Evolutionary conservation across 2,797 vertebrate genomes (phyloP).

Genomic region (Chaenodraco wilsoni): DNA sequence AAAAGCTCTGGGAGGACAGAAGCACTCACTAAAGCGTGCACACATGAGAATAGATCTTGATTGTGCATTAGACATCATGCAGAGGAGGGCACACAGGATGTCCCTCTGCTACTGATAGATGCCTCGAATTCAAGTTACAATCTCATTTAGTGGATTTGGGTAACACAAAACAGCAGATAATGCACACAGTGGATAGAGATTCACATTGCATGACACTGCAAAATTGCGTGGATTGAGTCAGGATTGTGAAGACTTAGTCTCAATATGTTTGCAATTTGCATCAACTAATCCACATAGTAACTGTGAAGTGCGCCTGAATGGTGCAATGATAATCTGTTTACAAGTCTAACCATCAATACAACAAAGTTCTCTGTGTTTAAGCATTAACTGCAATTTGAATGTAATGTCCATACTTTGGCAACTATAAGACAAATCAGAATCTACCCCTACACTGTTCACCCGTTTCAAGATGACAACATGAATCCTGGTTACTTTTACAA

Average conservation of each 20-base stretch:
- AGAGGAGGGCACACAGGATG: background rate
- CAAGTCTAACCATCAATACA: slow-evolving; percentile 10
- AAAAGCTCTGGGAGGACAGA: background rate
- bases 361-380: background rate
- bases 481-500: slow-evolving; percentile 9
- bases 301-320: background rate
- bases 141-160: background rate
- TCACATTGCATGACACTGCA: background rate
- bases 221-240: background rate
- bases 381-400: background rate
- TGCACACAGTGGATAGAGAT: background rate
- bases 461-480: background rate
- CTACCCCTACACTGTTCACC: background rate
- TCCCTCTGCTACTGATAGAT: background rate
- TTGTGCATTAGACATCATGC: slow-evolving; percentile 19
- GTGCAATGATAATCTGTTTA: background rate
- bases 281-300: slow-evolving; percentile 4
- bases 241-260: background rate
- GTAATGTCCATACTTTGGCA: background rate
- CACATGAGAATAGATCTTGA: slow-evolving; percentile 10
- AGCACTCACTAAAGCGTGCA: background rate
- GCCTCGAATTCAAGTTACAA: background rate
- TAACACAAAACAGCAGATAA: too few species aligned
- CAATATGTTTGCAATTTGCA: background rate
- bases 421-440: background rate